Evolutionary conservation across 2,888 invertebrate species (phyloP), one percentile per base, ranked within the genome.

Genomic region (Zaprionus bogoriensis): DNA sequence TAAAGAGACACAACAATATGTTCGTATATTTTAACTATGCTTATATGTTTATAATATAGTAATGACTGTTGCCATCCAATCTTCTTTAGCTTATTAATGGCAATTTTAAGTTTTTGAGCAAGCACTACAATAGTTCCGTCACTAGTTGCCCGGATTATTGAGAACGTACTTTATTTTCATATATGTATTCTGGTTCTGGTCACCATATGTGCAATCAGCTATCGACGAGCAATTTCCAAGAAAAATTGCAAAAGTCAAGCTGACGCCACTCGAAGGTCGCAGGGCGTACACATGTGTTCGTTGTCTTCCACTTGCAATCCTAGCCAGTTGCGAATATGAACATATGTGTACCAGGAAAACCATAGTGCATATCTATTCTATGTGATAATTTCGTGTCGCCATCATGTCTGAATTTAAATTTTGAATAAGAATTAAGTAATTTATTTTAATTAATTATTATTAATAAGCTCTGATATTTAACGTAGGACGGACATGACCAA

Each of bases 191-290:
- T 20, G 20, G 41, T 22, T 22, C 73, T 85, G 80, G 83, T 67
- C 67, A 69, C 87, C 83, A 83, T 77, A 72, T 83, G 87, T 86
- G 69, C 64, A 62, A 60, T 50, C 32, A 51, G 44, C 38, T 38
- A 41, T 45, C 45, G 63, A 53, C 62, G 60, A 68, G 83, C 70
- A 60, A 67, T 71, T 83, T 86, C 83, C 80, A 83, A 83, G 83
- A 86, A 83, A 81, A 83, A 86, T 86, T 64, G 87, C 83, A 79
- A 76, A 55, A 78, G 77, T 76, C 87, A 57, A 57, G 39, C 77
- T 64, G 87, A 83, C 80, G 80, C 77, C 83, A 64, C 14, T 46
- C 60, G 65, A 77, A 83, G 80, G 87, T 79, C 72, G 65, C 48
- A 44, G 47, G 36, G 36, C 46, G 28, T 30, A 38, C 52, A 71